A percentile compares a stretch with the other conserved stretches of the same genome.
These are phyloP conservation scores for Cerceris rybyensis DNA, from an alignment of 2,888 invertebrate species.

Conservation along the genomic window DNA sequence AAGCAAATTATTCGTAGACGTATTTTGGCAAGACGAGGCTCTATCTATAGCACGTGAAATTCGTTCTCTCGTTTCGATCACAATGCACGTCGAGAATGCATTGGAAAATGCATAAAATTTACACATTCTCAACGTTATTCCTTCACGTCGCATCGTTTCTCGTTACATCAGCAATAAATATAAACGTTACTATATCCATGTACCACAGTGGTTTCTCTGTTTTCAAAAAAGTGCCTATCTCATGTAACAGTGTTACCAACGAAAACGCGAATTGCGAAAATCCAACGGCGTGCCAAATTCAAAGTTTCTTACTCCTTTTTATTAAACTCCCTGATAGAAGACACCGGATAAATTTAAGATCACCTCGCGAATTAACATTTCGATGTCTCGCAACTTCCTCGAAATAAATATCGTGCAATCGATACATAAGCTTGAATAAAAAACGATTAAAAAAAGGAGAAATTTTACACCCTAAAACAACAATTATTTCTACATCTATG, in stretches of 20 bases:
- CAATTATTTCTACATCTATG: no score
- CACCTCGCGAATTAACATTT: background rate
- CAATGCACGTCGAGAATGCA: conserved; percentile 21
- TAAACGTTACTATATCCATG: background rate
- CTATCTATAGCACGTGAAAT: conserved; percentile 44
- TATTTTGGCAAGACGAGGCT: conserved; percentile 49
- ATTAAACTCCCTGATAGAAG: conserved; percentile 25
- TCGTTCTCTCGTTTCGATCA: conserved; percentile 38
- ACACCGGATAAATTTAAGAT: background rate
- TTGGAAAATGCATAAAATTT: background rate
- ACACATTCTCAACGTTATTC: background rate
- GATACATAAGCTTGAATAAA: no score
- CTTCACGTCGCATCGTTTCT: background rate
- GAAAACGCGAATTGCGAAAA: conserved; percentile 36
- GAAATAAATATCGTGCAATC: background rate
- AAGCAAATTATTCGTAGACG: conserved; percentile 52
- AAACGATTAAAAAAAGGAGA: no score
- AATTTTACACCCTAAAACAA: no score
- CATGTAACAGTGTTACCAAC: conserved; percentile 52
- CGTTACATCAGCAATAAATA: background rate
- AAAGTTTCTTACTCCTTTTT: conserved; percentile 36
- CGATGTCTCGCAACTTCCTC: background rate
- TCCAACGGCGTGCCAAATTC: conserved; percentile 40
- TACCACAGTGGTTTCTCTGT: background rate
- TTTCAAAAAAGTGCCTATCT: conserved; percentile 24